Evolutionary conservation across 2,797 vertebrate genomes (phyloP).

Genomic region (Leucoraja ocellata): DNA sequence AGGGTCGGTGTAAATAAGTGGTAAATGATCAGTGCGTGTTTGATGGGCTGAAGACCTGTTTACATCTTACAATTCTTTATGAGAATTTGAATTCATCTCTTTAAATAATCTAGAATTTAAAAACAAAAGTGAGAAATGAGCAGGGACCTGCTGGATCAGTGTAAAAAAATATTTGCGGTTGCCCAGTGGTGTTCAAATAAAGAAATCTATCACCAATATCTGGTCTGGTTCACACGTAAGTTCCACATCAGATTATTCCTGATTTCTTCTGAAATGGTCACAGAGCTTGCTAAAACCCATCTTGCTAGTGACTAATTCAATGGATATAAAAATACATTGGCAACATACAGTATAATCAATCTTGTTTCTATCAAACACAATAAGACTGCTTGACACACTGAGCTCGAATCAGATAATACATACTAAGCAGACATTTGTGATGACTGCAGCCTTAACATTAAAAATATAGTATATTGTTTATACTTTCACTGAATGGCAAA

Average conservation of each 20-base stretch:
- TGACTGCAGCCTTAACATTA: background rate
- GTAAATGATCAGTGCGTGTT: too few relatives aligned
- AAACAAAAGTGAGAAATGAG: background rate
- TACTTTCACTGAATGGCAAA: background rate
- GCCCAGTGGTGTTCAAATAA: background rate
- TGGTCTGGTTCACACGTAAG: too few relatives aligned
- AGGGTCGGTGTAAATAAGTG: too few relatives aligned
- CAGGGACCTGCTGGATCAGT: background rate
- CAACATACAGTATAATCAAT: background rate
- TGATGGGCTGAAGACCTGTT: too few relatives aligned
- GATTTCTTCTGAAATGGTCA: background rate
- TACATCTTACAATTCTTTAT: background rate
- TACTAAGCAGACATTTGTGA: constrained; percentile 11
- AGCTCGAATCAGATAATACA: constrained; percentile 8
- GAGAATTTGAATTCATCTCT: background rate
- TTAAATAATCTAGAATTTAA: background rate
- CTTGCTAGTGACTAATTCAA: background rate
- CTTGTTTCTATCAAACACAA: background rate
- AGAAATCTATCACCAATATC: background rate
- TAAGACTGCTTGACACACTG: background rate
- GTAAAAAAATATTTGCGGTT: background rate
- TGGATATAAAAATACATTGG: background rate
- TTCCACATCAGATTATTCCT: background rate
- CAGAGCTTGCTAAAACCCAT: background rate
- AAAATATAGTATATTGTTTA: background rate